phyloP scores from a whole-genome alignment of 1,140 invertebrate genomes.

The Chionoecetes opilio region DNA sequence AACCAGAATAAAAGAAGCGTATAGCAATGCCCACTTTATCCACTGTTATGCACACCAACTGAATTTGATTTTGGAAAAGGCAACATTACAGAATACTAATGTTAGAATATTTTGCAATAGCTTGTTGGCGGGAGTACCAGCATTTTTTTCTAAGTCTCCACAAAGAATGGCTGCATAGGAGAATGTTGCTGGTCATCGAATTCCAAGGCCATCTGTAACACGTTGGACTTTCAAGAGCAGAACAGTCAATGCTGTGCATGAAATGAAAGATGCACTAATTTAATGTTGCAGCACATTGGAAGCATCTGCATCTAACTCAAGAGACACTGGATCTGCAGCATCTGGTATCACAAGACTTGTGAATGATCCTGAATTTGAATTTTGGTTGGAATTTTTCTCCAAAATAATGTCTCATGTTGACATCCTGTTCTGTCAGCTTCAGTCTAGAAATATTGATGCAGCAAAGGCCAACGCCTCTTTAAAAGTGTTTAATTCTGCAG shows the following conservation, averaged over 20 bases:
- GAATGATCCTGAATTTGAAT: conserved; percentile 65
- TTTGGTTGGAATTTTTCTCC: conserved; percentile 70
- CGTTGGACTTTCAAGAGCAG: conserved; percentile 71
- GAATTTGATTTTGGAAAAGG: conserved; percentile 82
- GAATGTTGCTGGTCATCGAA: conserved; percentile 56
- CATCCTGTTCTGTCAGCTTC: conserved; percentile 66
- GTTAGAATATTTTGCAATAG: conserved; percentile 72
- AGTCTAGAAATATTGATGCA: conserved; percentile 71
- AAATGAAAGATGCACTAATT: conserved; percentile 74
- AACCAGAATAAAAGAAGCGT: conserved; percentile 81
- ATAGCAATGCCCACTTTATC: conserved; percentile 82
- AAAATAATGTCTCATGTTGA: conserved; percentile 73
- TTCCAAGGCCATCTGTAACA: conserved; percentile 60
- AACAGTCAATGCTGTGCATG: conserved; percentile 77
- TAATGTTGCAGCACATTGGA: conserved; percentile 79
- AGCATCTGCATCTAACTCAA: conserved; percentile 76
- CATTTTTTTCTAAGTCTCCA: conserved; percentile 72
- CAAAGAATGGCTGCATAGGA: conserved; percentile 70
- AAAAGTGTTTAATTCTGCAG: conserved; percentile 66
- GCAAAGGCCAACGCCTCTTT: conserved; percentile 45
- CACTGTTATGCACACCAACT: conserved; percentile 83
- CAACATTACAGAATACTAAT: conserved; percentile 79
- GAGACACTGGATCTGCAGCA: conserved; percentile 67
- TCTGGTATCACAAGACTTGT: conserved; percentile 71
- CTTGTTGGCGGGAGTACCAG: conserved; percentile 75